phyloP scores from a whole-genome alignment of 2,113 vertebrate species.

The Athene noctua region DNA sequence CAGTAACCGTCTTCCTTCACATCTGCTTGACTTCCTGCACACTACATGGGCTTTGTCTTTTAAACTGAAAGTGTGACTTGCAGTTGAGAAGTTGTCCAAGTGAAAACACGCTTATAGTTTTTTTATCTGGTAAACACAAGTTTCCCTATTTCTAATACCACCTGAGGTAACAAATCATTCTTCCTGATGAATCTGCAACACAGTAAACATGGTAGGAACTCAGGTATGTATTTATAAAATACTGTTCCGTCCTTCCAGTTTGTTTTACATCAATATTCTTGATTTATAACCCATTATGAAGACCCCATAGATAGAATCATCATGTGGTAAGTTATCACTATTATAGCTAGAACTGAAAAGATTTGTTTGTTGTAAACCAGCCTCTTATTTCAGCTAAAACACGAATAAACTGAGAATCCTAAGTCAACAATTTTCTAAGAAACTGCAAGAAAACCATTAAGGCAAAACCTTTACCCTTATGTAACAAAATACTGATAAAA shows the following conservation, averaged over 20 bases:
- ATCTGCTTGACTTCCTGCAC: background rate
- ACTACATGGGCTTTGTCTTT: background rate
- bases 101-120: background rate
- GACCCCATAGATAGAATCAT: background rate
- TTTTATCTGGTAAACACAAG: background rate
- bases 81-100: background rate
- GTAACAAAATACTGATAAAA: background rate
- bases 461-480: background rate
- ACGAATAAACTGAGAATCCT: background rate
- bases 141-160: background rate
- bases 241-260: background rate
- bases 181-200: background rate
- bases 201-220: background rate
- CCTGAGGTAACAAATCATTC: background rate
- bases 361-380: background rate
- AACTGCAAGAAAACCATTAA: background rate
- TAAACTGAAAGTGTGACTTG: background rate
- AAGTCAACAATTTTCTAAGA: background rate
- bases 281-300: background rate
- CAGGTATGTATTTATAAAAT: background rate
- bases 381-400: background rate
- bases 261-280: background rate
- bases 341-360: background rate
- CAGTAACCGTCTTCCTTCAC: background rate
- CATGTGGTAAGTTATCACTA: accelerated